phyloP scores from a whole-genome alignment of 2,888 invertebrate species.

The Stictocephala bisonia region DNA sequence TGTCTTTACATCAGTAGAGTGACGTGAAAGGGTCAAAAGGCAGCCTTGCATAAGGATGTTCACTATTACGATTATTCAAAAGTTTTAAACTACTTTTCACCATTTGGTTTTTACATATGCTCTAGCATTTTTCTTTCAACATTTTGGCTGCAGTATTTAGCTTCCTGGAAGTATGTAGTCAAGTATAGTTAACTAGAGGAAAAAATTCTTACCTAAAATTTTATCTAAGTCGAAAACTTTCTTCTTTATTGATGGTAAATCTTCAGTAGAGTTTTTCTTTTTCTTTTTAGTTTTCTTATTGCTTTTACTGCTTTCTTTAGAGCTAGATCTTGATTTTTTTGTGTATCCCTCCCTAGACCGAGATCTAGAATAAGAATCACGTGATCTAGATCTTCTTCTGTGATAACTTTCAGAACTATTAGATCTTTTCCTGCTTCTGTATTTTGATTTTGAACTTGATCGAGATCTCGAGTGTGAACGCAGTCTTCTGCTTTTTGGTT shows the following conservation, averaged over 20 bases:
- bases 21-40: no score
- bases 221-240: conserved; percentile 25
- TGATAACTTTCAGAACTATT: conserved; percentile 21
- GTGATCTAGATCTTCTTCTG: conserved; percentile 42
- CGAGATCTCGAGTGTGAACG: conserved; percentile 43
- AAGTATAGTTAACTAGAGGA: background rate
- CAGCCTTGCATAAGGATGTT: no score
- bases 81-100: no score
- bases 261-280: conserved; percentile 1
- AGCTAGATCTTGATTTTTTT: conserved; percentile 42
- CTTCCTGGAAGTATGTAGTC: background rate
- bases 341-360: conserved; percentile 36
- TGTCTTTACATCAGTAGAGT: no score
- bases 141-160: no score
- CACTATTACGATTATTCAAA: no score
- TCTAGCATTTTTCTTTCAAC: no score
- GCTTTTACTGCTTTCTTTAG: conserved; percentile 16
- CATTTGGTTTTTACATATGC: no score
- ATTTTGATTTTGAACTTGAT: conserved; percentile 40
- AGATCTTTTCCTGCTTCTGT: conserved; percentile 28
- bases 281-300: conserved; percentile 3
- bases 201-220: conserved; percentile 25
- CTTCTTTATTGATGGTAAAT: background rate
- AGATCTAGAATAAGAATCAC: background rate
- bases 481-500: conserved; percentile 42